phyloP scores from a whole-genome alignment of 1,140 invertebrate genomes.

The Macrobrachium nipponense region DNA sequence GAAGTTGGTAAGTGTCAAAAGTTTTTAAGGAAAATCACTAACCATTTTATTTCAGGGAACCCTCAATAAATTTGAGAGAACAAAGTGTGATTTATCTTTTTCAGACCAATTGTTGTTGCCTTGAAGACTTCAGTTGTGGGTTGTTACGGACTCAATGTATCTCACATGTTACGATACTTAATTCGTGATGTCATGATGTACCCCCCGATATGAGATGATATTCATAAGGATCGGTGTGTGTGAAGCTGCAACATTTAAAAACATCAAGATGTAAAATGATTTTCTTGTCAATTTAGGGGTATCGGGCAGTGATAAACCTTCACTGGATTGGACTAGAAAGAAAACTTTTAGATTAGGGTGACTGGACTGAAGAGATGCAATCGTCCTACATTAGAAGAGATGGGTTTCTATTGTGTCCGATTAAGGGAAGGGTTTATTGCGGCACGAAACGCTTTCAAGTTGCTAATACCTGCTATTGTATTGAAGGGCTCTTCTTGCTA shows the following conservation, averaged over 20 bases:
- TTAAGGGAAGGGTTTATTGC: no score
- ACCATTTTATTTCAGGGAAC: slow-evolving; percentile 45
- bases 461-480: background rate
- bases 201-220: slow-evolving; percentile 55
- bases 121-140: slow-evolving; percentile 62
- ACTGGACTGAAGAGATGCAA: no score
- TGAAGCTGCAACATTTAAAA: slow-evolving; percentile 51
- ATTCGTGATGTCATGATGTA: slow-evolving; percentile 60
- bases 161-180: slow-evolving; percentile 57
- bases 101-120: slow-evolving; percentile 63
- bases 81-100: slow-evolving; percentile 62
- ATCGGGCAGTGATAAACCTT: no score
- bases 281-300: slow-evolving; percentile 39
- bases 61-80: slow-evolving; percentile 50
- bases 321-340: no score
- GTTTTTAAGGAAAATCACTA: slow-evolving; percentile 22
- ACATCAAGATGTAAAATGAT: slow-evolving; percentile 60
- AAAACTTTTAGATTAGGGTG: no score
- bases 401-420: no score
- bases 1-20: slow-evolving; percentile 36
- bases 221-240: slow-evolving; percentile 55
- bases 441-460: no score
- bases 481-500: slow-evolving; percentile 46
- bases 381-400: no score
- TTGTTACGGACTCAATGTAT: slow-evolving; percentile 61